Evolutionary conservation across 2,113 vertebrate species (phyloP).

Genomic region (Bujurquina vittata): DNA sequence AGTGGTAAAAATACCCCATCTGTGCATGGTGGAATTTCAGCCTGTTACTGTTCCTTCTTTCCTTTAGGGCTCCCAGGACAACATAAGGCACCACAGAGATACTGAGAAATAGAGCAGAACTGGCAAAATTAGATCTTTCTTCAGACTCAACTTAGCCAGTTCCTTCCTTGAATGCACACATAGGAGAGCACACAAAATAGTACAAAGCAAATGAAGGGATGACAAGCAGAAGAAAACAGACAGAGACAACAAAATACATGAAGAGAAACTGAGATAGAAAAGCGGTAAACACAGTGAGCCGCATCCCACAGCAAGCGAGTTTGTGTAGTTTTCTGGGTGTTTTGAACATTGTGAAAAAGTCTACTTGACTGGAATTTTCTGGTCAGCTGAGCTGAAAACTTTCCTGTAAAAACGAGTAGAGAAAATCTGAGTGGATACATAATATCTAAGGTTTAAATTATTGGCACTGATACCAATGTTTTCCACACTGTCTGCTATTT

Average conservation of each 20-base stretch:
- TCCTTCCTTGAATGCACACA: slow-evolving; percentile 43
- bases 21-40: slow-evolving; percentile 19
- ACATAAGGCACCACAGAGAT: slow-evolving; percentile 52
- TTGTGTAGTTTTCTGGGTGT: background rate
- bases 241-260: background rate
- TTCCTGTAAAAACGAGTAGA: background rate
- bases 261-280: background rate
- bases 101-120: slow-evolving; percentile 72
- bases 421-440: background rate
- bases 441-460: background rate
- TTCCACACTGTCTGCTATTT: background rate
- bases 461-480: background rate
- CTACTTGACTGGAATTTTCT: slow-evolving; percentile 20
- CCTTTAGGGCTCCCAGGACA: slow-evolving; percentile 48
- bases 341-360: background rate
- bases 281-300: background rate
- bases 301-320: background rate
- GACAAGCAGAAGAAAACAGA: background rate
- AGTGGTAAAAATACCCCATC: slow-evolving; percentile 27
- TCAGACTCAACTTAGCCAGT: slow-evolving; percentile 33
- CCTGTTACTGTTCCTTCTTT: slow-evolving; percentile 20
- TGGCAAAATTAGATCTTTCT: slow-evolving; percentile 59
- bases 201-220: slow-evolving; percentile 24
- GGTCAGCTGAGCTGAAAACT: slow-evolving; percentile 5
- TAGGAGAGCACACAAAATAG: slow-evolving; percentile 12